These are phyloP conservation scores for Drosophila arizonae DNA, from an alignment of 1,140 invertebrate genomes.

Conservation along the genomic window DNA sequence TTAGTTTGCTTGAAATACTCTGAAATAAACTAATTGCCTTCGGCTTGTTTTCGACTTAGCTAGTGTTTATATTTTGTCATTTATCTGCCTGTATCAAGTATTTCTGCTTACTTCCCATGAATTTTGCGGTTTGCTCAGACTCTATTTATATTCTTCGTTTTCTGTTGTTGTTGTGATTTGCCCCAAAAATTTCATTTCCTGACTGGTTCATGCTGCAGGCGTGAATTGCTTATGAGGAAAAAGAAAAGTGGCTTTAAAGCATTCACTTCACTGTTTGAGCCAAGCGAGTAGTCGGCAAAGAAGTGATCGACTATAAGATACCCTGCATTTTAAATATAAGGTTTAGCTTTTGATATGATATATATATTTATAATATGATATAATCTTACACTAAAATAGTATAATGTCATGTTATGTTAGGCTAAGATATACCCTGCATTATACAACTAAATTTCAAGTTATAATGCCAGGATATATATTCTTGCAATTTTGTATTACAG, in stretches of 20 bases:
- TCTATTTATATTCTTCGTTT: not conserved
- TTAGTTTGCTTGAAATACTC: too few relatives aligned
- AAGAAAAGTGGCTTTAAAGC: conserved; percentile 1
- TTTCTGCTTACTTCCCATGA: not conserved
- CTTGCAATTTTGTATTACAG: too few relatives aligned
- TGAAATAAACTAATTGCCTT: not conserved
- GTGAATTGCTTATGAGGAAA: conserved; percentile 8
- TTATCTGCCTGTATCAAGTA: not conserved
- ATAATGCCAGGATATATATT: too few relatives aligned
- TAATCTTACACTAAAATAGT: too few relatives aligned
- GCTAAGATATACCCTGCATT: not conserved
- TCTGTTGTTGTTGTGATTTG: not conserved
- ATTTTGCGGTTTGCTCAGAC: too few relatives aligned
- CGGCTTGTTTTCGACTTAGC: not conserved
- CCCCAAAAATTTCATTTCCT: conserved; percentile 3
- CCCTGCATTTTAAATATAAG: not conserved
- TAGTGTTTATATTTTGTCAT: not conserved
- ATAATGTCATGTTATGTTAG: not conserved
- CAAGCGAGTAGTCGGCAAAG: not conserved
- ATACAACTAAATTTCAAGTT: not conserved
- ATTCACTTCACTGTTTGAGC: not conserved
- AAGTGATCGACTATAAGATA: not conserved
- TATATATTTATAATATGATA: too few relatives aligned
- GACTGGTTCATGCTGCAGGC: not conserved
- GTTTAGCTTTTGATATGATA: too few relatives aligned